Evolutionary conservation across 1,140 invertebrate genomes (phyloP), one percentile per base, ranked within the genome.

Genomic region (Procambarus virginalis): DNA sequence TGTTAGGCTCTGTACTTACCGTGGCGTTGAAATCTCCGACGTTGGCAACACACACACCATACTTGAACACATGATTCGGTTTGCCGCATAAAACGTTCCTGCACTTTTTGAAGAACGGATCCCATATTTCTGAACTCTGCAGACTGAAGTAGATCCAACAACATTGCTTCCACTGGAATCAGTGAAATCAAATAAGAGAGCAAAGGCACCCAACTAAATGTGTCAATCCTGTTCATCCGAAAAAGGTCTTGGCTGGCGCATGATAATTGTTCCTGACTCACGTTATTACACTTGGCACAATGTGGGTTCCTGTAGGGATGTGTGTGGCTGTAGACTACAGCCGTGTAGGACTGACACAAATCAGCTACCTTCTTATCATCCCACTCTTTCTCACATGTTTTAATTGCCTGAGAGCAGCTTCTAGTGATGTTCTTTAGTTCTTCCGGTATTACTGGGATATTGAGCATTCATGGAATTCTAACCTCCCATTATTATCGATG

Each of bases 211-310:
- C 80, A 93, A 92, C 94, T 93, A 93, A 95, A 94, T n/a, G n/a
- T n/a, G n/a, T n/a, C n/a, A n/a, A n/a, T n/a, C n/a, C 5, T 6
- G 12, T 58, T 58, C 55, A 12, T 58, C 55, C 12, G n/a, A n/a
- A n/a, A n/a, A n/a, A n/a, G 6, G n/a, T 73, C 22, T 73, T 34
- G 60, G 3, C 14, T 20, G 12, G 46, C 70, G n/a, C 91, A 90
- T 9, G 92, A 78, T 89, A 95, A 94, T 79, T 92, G 91, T 45
- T 94, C 80, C 75, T 93, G 86, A 84, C 94, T 94, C 55, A 94
- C 94, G 20, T 94, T 92, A 90, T 96, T 95, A 92, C 95, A 96
- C 6, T 94, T 91, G 3, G 95, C 95, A 92, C 95, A 96, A 91
- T 95, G 95, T 0, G 94, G 92, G 91, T 96, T 96, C 89, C 94